Evolutionary conservation across 2,113 vertebrate genomes (phyloP), one percentile per base, ranked within the genome.

Genomic region (Galbula dea): DNA sequence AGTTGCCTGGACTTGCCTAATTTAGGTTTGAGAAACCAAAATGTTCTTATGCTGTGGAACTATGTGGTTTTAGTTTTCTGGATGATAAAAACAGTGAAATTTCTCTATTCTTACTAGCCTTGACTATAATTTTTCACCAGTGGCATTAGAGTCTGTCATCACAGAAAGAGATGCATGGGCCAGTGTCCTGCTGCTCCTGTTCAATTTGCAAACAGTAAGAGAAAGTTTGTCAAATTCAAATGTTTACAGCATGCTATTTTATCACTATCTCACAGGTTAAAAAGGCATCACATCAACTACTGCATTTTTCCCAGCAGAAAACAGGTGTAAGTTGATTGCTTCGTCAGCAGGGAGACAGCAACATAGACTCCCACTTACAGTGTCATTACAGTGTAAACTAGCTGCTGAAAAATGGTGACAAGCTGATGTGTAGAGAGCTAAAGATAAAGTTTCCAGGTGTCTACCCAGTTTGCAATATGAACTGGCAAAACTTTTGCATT

Each of bases 261-360:
- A 95, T 97, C 95, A 95, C 54, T 74, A 51, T 97, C 85, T 94
- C 94, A 79, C 68, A 95, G 86, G 96, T 97, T 97, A 96, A 97
- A 96, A 97, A 95, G 91, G 76, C 83, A 90, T 67, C 58, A 58
- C 61, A 92, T 95, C 82, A 85, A 84, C 34, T 80, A 80, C 78
- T 96, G 87, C 65, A 80, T 88, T 97, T 96, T 97, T 96, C 96
- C 94, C 96, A 90, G 84, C 80, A 96, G 97, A 98, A 98, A 97
- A 97, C 97, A 97, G 97, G 96, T 98, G 97, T 90, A 73, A 91
- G 94, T 94, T 96, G 96, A 98, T 97, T 97, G 96, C 65, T 95
- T 93, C 46, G 0, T 97, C 97, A 97, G 96, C 95, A 96, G 96
- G 95, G 88, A 96, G 90, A 97, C 77, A 86, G 59, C 15, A 12